Conservation (phyloP, 2,113 vertebrate species). For the Fukomys damarensis region DNA sequence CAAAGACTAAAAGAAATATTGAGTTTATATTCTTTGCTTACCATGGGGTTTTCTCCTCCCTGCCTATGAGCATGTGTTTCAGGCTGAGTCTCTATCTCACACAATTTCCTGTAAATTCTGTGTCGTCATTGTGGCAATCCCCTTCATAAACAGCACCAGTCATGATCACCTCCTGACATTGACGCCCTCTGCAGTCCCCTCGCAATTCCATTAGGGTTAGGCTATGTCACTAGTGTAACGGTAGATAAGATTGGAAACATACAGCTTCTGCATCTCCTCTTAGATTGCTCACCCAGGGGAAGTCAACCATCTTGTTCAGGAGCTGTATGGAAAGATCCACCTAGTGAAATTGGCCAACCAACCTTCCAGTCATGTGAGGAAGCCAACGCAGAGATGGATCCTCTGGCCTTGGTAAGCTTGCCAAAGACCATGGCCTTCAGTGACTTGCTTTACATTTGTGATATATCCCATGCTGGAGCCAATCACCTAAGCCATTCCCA, state of each 20-base stretch:
- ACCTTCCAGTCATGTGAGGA: not conserved
- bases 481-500: not conserved
- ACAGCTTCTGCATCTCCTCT: too few relatives aligned
- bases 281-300: not conserved
- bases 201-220: not conserved
- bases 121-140: not conserved
- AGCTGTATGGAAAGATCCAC: accelerated
- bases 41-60: not conserved
- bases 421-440: not conserved
- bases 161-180: not conserved
- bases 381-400: not conserved
- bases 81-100: not conserved
- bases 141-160: not conserved
- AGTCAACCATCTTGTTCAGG: not conserved
- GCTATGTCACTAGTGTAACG: not conserved
- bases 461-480: accelerated
- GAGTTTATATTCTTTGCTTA: not conserved
- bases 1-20: not conserved
- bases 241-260: not conserved
- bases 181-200: not conserved
- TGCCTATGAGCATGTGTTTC: not conserved
- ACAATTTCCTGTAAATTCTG: not conserved
- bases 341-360: not conserved
- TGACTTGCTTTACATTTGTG: not conserved
- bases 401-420: not conserved